Percentiles rank a stretch among this genome's conserved stretches.
These are phyloP conservation scores for Brachypterus glaber DNA, from an alignment of 2,888 invertebrate genomes.

Conservation along the genomic window DNA sequence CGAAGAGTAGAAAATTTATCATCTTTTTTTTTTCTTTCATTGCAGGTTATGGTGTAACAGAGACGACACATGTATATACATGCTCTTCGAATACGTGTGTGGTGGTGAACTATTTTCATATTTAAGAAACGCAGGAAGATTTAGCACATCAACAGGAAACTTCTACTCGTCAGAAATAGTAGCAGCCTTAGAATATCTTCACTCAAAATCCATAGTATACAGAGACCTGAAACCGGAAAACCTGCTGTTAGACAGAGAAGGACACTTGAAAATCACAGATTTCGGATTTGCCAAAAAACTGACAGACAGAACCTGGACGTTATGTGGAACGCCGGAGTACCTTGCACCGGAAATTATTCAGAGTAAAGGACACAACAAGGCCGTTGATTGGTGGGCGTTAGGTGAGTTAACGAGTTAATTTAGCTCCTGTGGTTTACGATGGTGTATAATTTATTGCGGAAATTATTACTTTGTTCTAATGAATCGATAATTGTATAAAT, in stretches of 20 bases:
- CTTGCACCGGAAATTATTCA: conserved; percentile 95
- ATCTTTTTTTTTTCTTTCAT: conserved; percentile 21
- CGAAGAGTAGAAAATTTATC: too few species aligned
- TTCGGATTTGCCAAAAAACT: conserved; percentile 96
- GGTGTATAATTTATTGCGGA: too few species aligned
- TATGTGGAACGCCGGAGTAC: conserved; percentile 96
- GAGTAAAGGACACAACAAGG: conserved; percentile 95
- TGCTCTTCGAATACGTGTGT: conserved; percentile 94
- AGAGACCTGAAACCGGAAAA: conserved; percentile 91
- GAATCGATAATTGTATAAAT: too few species aligned
- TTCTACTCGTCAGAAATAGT: conserved; percentile 95
- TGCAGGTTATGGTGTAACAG: conserved; percentile 85
- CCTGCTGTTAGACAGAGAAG: conserved; percentile 80
- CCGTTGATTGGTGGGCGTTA: conserved; percentile 98
- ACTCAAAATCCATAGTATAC: conserved; percentile 80
- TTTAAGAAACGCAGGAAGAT: conserved; percentile 82
- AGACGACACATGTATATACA: conserved; percentile 85
- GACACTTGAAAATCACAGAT: conserved; percentile 95
- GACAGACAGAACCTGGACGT: conserved; percentile 89
- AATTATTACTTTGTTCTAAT: too few species aligned
- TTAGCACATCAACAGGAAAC: conserved; percentile 74
- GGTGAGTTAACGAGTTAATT: conserved; percentile 57
- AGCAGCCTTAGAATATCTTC: conserved; percentile 87
- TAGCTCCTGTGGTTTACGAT: conserved; percentile 5
- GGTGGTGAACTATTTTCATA: conserved; percentile 97